These are phyloP conservation scores for Bombus waltoni DNA, from an alignment of 1,140 invertebrate species.

Conservation along the genomic window DNA sequence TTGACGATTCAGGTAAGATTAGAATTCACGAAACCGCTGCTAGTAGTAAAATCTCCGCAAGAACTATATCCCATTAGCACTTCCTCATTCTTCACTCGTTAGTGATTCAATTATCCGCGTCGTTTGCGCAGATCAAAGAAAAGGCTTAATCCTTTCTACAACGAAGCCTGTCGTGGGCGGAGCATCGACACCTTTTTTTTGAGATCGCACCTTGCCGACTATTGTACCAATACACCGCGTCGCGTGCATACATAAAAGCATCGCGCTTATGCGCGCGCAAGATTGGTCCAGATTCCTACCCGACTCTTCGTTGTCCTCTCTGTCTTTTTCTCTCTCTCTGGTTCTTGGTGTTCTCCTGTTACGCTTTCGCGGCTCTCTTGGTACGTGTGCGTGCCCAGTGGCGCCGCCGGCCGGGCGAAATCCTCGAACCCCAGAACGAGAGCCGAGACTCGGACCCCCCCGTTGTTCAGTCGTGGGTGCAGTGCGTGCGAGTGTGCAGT, in stretches of 20 bases:
- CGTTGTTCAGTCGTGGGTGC: conserved; percentile 79
- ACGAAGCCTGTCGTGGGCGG: conserved; percentile 42
- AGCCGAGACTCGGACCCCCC: conserved; percentile 35
- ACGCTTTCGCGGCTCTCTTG: conserved; percentile 27
- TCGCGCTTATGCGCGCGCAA: conserved; percentile 60
- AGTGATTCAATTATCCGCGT: conserved; percentile 28
- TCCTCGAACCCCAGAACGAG: conserved; percentile 29
- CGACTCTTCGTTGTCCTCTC: conserved; percentile 19
- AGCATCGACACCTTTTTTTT: conserved; percentile 55
- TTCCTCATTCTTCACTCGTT: conserved; percentile 21
- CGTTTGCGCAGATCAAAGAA: conserved; percentile 19
- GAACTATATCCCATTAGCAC: conserved; percentile 2
- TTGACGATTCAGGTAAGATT: not conserved
- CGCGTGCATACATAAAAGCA: conserved; percentile 39
- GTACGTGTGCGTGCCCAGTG: conserved; percentile 64
- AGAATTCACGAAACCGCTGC: not conserved
- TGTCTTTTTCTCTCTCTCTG: not conserved
- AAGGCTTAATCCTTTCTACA: conserved; percentile 11
- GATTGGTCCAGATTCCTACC: conserved; percentile 65
- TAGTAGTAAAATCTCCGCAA: not conserved
- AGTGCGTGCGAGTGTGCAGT: conserved; percentile 81
- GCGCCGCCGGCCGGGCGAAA: conserved; percentile 64
- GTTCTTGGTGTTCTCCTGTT: conserved; percentile 15
- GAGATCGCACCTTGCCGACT: conserved; percentile 56
- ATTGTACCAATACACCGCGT: conserved; percentile 44